Evolutionary conservation across 2,888 invertebrate species (phyloP).

Genomic region (Panzeria rudis): DNA sequence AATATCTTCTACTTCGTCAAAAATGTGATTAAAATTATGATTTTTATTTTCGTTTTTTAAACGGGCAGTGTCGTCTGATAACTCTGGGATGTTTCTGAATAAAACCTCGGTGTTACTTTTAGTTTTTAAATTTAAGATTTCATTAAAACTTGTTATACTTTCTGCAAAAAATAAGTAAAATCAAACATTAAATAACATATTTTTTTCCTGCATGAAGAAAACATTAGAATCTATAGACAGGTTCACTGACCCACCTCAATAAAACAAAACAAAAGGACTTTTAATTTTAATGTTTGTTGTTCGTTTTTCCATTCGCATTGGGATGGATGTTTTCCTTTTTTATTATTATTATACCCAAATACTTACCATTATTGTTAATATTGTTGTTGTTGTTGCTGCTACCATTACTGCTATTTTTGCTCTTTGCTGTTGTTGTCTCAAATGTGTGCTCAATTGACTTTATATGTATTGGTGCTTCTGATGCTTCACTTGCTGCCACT

Average conservation of each 20-base stretch:
- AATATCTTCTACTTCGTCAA: slow-evolving; percentile 46
- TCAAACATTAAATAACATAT: not conserved
- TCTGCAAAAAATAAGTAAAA: slow-evolving; percentile 22
- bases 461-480: slow-evolving; percentile 22
- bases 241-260: slow-evolving; percentile 69
- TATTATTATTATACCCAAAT: slow-evolving; percentile 37
- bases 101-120: slow-evolving; percentile 65
- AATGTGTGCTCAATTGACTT: slow-evolving; percentile 52
- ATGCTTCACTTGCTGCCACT: slow-evolving; percentile 6
- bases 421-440: slow-evolving; percentile 50
- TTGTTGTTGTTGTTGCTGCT: slow-evolving; percentile 30
- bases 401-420: slow-evolving; percentile 36
- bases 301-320: slow-evolving; percentile 39
- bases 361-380: slow-evolving; percentile 60
- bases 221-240: slow-evolving; percentile 12
- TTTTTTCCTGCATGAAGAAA: not conserved
- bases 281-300: slow-evolving; percentile 51
- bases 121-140: slow-evolving; percentile 46
- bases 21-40: slow-evolving; percentile 46
- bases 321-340: slow-evolving; percentile 34
- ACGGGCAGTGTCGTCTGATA: slow-evolving; percentile 77
- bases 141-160: slow-evolving; percentile 35
- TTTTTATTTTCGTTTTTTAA: slow-evolving; percentile 63
- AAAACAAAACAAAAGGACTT: slow-evolving; percentile 50
- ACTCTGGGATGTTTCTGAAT: slow-evolving; percentile 59